A percentile compares a stretch with the other conserved stretches of the same genome.
Conservation (phyloP, 2,888 invertebrate species). For the Nomada ruficornis region DNA sequence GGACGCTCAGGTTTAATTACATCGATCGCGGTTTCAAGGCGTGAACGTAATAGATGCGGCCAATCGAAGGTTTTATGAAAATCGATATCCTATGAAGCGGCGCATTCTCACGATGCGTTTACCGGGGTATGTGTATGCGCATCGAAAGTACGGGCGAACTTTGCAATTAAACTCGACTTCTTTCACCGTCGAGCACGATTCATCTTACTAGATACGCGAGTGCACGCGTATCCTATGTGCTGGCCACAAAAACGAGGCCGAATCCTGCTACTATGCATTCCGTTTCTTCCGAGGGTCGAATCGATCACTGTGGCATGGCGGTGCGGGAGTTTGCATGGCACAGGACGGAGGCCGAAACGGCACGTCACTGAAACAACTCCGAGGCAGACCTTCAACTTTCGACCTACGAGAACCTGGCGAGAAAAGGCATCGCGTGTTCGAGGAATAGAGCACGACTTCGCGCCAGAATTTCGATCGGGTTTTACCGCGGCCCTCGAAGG, state of each 20-base stretch:
- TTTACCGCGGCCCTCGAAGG: slow-evolving; percentile 62
- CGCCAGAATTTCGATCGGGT: slow-evolving; percentile 59
- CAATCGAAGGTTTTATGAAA: slow-evolving; percentile 63
- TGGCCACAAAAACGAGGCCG: background rate
- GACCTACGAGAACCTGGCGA: slow-evolving; percentile 65
- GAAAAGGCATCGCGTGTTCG: slow-evolving; percentile 72
- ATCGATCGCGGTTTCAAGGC: slow-evolving; percentile 54
- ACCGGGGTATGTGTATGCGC: slow-evolving; percentile 33
- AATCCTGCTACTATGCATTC: background rate
- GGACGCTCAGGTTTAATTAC: slow-evolving; percentile 63
- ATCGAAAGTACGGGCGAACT: background rate
- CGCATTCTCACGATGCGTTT: slow-evolving; percentile 52
- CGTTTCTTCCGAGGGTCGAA: background rate
- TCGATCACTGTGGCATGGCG: background rate
- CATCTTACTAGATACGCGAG: slow-evolving; percentile 11
- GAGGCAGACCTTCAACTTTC: slow-evolving; percentile 73
- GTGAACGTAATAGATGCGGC: slow-evolving; percentile 61
- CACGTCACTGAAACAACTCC: slow-evolving; percentile 17
- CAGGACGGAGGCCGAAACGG: slow-evolving; percentile 47
- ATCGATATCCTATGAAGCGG: slow-evolving; percentile 65
- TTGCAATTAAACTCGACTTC: too few relatives aligned
- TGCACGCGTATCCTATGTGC: too few relatives aligned
- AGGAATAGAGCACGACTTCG: slow-evolving; percentile 60
- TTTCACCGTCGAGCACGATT: slow-evolving; percentile 1
- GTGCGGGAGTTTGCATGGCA: slow-evolving; percentile 18